phyloP scores from a whole-genome alignment of 2,888 invertebrate species.

The Clunio marinus region DNA sequence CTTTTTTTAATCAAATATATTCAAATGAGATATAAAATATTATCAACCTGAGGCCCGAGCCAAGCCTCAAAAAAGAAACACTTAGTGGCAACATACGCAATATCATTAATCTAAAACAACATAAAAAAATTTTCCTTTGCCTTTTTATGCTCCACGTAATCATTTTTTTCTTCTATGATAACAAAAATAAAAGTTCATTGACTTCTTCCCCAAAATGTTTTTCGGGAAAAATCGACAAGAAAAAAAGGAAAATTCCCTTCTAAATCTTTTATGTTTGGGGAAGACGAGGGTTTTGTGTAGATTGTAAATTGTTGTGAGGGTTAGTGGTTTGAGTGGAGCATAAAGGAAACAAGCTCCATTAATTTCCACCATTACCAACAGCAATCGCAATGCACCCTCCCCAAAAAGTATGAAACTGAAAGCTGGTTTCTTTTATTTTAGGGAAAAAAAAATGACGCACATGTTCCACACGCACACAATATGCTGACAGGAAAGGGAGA shows the following conservation, averaged over 20 bases:
- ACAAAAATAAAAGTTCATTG: slow-evolving; percentile 31
- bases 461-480: background rate
- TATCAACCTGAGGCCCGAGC: no score
- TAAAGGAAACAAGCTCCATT: slow-evolving; percentile 1
- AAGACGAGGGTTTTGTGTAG: background rate
- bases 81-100: background rate
- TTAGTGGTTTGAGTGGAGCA: slow-evolving; percentile 22
- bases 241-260: slow-evolving; percentile 16
- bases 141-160: background rate
- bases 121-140: background rate
- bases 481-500: background rate
- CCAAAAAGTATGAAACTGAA: background rate
- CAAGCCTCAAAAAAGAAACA: background rate
- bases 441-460: background rate
- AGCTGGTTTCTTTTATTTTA: background rate
- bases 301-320: slow-evolving; percentile 13
- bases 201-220: background rate
- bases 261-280: slow-evolving; percentile 13
- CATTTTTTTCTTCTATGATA: slow-evolving; percentile 6
- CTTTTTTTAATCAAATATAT: no score
- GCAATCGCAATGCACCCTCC: slow-evolving; percentile 13
- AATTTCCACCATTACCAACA: slow-evolving; percentile 18
- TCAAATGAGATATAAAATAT: no score
- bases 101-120: background rate
- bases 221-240: background rate